Evolutionary conservation across 2,113 vertebrate species (phyloP).

Genomic region (Herpetotheres cachinnans): DNA sequence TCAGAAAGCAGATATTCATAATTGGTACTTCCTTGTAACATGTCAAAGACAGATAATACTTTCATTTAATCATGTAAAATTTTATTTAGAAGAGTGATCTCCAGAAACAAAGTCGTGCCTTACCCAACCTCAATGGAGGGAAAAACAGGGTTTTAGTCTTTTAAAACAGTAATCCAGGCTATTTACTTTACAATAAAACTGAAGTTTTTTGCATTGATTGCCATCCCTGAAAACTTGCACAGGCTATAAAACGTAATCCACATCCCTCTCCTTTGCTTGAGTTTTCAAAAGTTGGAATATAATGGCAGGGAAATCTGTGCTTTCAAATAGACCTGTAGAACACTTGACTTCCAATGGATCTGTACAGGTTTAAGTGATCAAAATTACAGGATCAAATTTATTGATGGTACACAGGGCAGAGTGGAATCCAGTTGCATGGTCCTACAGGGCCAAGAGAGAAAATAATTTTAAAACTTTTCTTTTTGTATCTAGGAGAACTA

Average conservation of each 20-base stretch:
- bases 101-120: background rate
- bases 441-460: background rate
- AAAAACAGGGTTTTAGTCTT: background rate
- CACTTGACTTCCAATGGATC: background rate
- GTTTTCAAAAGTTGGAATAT: background rate
- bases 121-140: accelerated
- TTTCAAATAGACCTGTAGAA: background rate
- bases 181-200: background rate
- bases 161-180: background rate
- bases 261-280: background rate
- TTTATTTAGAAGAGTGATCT: background rate
- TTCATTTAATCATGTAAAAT: background rate
- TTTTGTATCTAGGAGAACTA: background rate
- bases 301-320: background rate
- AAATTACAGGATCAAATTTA: background rate
- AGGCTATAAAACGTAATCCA: background rate
- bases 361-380: background rate
- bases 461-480: background rate
- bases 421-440: background rate
- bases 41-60: background rate
- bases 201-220: background rate
- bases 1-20: background rate
- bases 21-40: background rate
- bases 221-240: background rate
- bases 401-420: background rate